Percentiles rank a stretch among this genome's conserved stretches.
Conservation (phyloP, 2,113 vertebrate species). For the Conger conger region DNA sequence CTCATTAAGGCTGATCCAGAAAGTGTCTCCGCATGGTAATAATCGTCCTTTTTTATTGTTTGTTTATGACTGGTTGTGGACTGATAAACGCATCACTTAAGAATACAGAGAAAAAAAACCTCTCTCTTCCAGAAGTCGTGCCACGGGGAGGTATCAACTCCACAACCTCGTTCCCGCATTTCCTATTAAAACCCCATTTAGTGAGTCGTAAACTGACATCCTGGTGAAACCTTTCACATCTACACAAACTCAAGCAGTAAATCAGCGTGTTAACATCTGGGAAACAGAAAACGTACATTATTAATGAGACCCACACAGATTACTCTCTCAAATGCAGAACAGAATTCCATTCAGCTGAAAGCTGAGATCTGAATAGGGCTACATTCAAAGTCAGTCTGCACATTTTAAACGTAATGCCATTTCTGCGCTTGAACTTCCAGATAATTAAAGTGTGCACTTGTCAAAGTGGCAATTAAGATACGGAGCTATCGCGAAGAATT, state of each 20-base stretch:
- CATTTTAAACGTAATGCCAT: background rate
- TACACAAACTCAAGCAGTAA: background rate
- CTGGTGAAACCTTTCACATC: background rate
- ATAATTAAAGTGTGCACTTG: background rate
- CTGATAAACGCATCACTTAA: too few species aligned
- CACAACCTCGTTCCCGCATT: too few species aligned
- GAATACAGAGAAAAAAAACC: too few species aligned
- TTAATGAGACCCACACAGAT: background rate
- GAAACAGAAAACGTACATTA: background rate
- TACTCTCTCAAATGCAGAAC: background rate
- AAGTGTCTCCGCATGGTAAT: too few species aligned
- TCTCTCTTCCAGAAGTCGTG: too few species aligned
- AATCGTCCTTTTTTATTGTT: too few species aligned
- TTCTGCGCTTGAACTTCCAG: background rate
- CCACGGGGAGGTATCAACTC: too few species aligned
- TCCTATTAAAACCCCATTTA: too few species aligned
- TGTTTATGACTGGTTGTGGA: too few species aligned
- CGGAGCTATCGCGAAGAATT: background rate
- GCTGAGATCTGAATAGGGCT: background rate
- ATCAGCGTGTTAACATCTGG: background rate
- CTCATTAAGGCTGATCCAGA: too few species aligned
- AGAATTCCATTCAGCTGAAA: background rate
- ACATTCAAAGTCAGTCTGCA: background rate
- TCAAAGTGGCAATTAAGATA: background rate
- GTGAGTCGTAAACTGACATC: background rate